These are phyloP conservation scores for Ramphastos sulfuratus DNA, from an alignment of 2,113 vertebrate genomes.

Conservation along the genomic window DNA sequence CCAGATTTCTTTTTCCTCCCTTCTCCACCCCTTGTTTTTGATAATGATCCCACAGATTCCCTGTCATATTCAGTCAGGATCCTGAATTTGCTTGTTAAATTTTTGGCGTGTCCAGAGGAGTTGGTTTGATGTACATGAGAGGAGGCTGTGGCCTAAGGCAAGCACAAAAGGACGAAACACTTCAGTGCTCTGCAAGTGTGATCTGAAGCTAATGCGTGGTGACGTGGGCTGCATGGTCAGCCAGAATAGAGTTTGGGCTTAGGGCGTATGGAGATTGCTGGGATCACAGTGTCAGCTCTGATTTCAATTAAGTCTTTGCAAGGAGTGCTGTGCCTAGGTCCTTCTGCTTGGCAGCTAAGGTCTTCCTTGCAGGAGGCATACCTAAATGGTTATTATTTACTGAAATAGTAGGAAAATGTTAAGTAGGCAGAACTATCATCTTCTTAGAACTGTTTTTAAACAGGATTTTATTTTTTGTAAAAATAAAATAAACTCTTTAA, in stretches of 20 bases:
- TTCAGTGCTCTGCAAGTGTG: background rate
- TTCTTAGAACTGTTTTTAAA: background rate
- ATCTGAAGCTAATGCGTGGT: constrained; percentile 45
- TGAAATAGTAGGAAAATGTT: background rate
- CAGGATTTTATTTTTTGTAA: background rate
- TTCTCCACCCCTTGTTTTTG: fast-evolving
- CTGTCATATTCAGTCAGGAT: background rate
- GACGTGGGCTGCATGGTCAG: constrained; percentile 60
- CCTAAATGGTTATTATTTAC: background rate
- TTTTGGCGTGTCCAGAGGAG: background rate
- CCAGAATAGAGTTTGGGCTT: constrained; percentile 28
- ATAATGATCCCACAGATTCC: fast-evolving
- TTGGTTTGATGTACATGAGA: background rate
- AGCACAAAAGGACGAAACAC: background rate
- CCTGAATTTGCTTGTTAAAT: background rate
- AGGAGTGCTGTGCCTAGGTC: background rate
- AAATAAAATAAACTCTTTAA: background rate
- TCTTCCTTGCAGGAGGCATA: background rate
- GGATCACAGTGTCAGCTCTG: background rate
- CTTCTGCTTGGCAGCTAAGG: background rate
- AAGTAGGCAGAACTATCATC: background rate
- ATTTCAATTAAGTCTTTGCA: background rate
- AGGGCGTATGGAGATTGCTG: background rate
- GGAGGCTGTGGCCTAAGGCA: constrained; percentile 7
- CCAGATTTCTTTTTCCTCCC: background rate